These are phyloP conservation scores for Eucidaris tribuloides DNA, from an alignment of 35 echinoderm and acorn worm genomes.

Conservation along the genomic window DNA sequence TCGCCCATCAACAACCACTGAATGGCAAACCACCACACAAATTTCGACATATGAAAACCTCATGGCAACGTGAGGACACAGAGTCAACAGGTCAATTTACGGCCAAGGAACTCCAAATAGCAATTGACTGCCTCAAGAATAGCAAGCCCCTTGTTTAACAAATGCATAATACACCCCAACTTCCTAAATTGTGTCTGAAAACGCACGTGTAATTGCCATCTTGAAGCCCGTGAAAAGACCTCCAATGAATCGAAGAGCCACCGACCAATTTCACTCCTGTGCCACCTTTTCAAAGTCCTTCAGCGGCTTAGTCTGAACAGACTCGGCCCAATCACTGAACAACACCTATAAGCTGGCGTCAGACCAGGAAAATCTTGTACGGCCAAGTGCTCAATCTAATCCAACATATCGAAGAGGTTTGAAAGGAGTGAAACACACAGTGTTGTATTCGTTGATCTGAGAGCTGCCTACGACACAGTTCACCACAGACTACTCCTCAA, in stretches of 20 bases:
- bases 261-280: too few relatives aligned
- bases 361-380: constrained; percentile 16
- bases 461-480: constrained; percentile 50
- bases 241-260: background rate
- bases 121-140: too few relatives aligned
- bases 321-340: background rate
- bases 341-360: background rate
- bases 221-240: too few relatives aligned
- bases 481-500: constrained; percentile 19
- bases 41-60: background rate
- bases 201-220: too few relatives aligned
- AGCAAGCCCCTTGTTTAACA: background rate
- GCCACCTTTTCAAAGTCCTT: background rate
- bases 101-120: background rate
- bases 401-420: constrained; percentile 21
- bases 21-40: too few relatives aligned
- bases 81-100: background rate
- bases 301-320: background rate
- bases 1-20: too few relatives aligned
- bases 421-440: background rate
- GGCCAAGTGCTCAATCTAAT: constrained; percentile 22
- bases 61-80: background rate
- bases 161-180: too few relatives aligned
- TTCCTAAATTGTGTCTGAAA: too few relatives aligned
- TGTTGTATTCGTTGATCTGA: constrained; percentile 42